A percentile compares a stretch with the other conserved stretches of the same genome.
These are phyloP conservation scores for Pluvialis apricaria DNA, from an alignment of 2,113 vertebrate genomes.

Conservation along the genomic window DNA sequence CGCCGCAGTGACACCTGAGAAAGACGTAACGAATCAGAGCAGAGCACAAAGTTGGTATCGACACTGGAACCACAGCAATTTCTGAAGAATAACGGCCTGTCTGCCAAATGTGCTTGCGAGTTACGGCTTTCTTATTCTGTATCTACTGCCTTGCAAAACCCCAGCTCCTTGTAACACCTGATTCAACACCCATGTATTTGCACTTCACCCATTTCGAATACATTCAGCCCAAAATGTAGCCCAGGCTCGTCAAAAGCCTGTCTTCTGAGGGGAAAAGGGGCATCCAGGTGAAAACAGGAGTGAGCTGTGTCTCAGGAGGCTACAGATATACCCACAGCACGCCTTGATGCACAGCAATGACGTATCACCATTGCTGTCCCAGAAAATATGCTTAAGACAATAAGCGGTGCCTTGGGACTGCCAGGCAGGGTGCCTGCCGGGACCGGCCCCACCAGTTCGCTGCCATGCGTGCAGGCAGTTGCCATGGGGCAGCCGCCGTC, in stretches of 20 bases:
- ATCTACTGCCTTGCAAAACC: neutral
- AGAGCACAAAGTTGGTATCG: neutral
- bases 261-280: neutral
- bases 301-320: neutral
- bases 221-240: neutral
- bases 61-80: neutral
- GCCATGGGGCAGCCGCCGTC: rapidly evolving
- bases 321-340: neutral
- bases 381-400: neutral
- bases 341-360: rapidly evolving
- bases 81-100: neutral
- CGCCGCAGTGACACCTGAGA: slow-evolving; percentile 8
- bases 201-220: neutral
- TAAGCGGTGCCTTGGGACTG: neutral
- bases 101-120: neutral
- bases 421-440: neutral
- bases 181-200: neutral
- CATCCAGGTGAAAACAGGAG: neutral
- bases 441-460: rapidly evolving
- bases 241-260: neutral
- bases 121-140: neutral
- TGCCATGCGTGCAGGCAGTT: neutral
- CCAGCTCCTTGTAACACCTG: neutral
- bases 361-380: too few species aligned
- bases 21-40: neutral